phyloP scores from a whole-genome alignment of 1,140 invertebrate species.

The Drosophila tristis region DNA sequence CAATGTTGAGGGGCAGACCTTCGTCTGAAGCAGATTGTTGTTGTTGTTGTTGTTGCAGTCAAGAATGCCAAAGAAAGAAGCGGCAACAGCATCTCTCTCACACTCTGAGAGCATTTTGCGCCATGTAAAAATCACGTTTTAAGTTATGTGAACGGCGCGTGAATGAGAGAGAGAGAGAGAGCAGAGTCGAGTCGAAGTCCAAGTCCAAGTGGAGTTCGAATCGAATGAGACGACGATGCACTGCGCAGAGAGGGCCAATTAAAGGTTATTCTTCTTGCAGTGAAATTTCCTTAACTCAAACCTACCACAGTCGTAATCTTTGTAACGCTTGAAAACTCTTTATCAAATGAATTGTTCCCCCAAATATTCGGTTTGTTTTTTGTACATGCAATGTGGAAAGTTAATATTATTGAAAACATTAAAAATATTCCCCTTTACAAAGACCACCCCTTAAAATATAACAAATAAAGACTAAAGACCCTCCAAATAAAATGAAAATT shows the following conservation, averaged over 20 bases:
- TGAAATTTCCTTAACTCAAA: neutral
- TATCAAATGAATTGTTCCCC: too few relatives aligned
- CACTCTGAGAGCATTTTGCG: slow-evolving; percentile 35
- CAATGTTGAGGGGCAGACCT: slow-evolving; percentile 39
- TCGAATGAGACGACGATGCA: slow-evolving; percentile 1
- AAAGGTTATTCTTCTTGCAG: too few relatives aligned
- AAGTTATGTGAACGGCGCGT: slow-evolving; percentile 75
- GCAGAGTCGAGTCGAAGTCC: slow-evolving; percentile 10
- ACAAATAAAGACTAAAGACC: too few relatives aligned
- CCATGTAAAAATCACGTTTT: slow-evolving; percentile 74
- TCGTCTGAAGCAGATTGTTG: slow-evolving; percentile 42
- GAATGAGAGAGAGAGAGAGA: slow-evolving; percentile 35
- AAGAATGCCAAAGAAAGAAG: slow-evolving; percentile 54
- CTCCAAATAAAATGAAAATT: too few relatives aligned
- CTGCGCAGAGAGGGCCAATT: neutral
- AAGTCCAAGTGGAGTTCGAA: slow-evolving; percentile 39
- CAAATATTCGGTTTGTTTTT: too few relatives aligned
- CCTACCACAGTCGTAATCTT: too few relatives aligned
- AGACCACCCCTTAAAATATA: too few relatives aligned
- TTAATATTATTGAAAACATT: too few relatives aligned
- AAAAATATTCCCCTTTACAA: too few relatives aligned
- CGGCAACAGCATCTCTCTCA: slow-evolving; percentile 24
- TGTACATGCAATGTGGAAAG: too few relatives aligned
- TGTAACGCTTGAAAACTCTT: too few relatives aligned
- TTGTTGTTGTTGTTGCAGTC: slow-evolving; percentile 47